Evolutionary conservation across 2,113 vertebrate genomes (phyloP), one percentile per base, ranked within the genome.

Genomic region (Brachyhypopomus gauderio): DNA sequence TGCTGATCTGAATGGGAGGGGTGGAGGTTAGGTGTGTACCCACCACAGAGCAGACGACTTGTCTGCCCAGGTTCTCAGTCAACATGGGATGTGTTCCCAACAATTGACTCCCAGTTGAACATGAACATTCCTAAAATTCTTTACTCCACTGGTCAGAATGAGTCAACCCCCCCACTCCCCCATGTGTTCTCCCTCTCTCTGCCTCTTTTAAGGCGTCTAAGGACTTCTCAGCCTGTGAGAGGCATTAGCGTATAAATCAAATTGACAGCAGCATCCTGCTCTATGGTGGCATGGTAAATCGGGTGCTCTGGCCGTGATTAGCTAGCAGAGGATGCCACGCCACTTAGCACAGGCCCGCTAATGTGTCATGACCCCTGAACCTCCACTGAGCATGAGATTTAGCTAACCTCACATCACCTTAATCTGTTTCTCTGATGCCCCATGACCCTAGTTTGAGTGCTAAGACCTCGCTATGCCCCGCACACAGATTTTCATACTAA

Each of bases 241-340:
- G 66, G 63, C 25, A 14, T 78, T 78, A 34, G 55, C 41, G 55
- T 75, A 81, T 81, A 81, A 78, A 85, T 85, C 77, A 85, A 66
- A 36, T 48, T 77, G 84, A 83, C 72, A 5, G 48, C 23, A 59
- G 77, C 73, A 77, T 80, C 77, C 77, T 80, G 84, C 58, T 78
- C 38, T 0, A 27, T 25, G 4, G 70, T 3, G 48, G 27, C 22
- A 22, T 73, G 69, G 66, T 81, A 22, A 58, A 70, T 60, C 5
- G 60, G 77, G 60, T 59, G 72, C 71, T 81, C 83, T 87, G 86
- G 74, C 64, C 83, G 78, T 78, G 62, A 83, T 87, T 87, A 87
- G 78, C 63, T 55, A 27, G 34, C 36, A n/a, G 55, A 60, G 72
- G 83, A 78, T 71, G 52, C 71, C 60, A 66, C 30, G 36, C 59